These are phyloP conservation scores for Egretta garzetta DNA, from an alignment of 2,113 vertebrate genomes.

Conservation along the genomic window DNA sequence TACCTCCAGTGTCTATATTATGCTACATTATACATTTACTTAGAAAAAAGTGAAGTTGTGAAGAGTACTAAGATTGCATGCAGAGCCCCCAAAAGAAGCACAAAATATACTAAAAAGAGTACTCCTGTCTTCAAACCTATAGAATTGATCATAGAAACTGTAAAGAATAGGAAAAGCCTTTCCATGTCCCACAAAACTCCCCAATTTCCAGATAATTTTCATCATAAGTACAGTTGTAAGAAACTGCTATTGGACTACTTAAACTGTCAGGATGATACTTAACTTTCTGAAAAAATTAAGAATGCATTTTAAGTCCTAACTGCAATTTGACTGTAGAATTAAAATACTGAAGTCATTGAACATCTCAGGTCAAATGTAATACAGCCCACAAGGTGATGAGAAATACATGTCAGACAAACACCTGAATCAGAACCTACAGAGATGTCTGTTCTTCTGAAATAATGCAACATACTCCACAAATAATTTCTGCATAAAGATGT, in stretches of 20 bases:
- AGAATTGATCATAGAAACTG: not conserved
- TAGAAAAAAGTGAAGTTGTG: not conserved
- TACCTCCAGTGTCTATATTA: too few relatives aligned
- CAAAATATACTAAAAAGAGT: not conserved
- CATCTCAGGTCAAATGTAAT: not conserved
- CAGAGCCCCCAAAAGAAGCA: not conserved
- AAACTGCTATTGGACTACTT: not conserved
- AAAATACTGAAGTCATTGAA: not conserved
- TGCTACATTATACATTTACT: not conserved
- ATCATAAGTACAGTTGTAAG: not conserved
- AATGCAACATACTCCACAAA: not conserved
- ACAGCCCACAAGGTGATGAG: not conserved
- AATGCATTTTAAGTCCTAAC: not conserved
- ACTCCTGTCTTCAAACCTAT: not conserved
- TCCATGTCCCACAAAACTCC: not conserved
- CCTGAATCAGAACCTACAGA: not conserved
- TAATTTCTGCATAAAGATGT: not conserved
- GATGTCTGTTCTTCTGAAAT: not conserved
- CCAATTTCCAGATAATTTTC: not conserved
- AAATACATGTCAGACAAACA: not conserved
- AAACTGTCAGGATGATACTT: not conserved
- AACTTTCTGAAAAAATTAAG: not conserved
- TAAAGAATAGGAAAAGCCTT: not conserved
- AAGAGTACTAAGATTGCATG: not conserved
- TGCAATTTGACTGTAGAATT: not conserved